phyloP scores from a whole-genome alignment of 2,113 vertebrate species.

The Sorex fumeus region DNA sequence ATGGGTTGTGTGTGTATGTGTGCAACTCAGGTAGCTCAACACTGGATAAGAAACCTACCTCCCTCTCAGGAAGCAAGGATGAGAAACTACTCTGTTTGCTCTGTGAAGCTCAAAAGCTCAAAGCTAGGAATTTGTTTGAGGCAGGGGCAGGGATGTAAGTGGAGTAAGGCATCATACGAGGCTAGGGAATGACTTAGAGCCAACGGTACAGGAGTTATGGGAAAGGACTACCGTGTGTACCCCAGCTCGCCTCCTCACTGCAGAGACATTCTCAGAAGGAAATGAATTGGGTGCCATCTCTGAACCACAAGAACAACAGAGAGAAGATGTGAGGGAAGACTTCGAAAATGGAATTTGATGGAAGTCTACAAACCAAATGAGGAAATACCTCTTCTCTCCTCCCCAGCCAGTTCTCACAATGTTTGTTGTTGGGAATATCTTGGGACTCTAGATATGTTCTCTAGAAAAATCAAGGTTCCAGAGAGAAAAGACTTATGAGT shows the following conservation, averaged over 20 bases:
- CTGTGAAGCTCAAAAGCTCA: constrained; percentile 9
- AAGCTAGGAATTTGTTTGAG: no score
- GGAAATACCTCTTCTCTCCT: not conserved
- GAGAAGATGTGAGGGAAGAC: not conserved
- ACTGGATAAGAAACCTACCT: not conserved
- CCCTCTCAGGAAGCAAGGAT: not conserved
- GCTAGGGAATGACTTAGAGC: not conserved
- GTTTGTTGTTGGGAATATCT: not conserved
- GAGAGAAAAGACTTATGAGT: not conserved
- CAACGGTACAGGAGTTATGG: not conserved
- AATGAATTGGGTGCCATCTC: not conserved
- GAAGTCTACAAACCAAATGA: not conserved
- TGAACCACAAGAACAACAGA: not conserved
- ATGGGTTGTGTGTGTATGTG: no score
- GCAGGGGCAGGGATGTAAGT: not conserved
- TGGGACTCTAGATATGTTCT: not conserved
- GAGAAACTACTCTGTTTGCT: not conserved
- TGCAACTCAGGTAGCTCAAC: not conserved
- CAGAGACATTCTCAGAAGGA: not conserved
- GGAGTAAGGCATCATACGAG: not conserved
- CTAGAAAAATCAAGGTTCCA: constrained; percentile 14
- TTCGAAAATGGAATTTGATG: not conserved
- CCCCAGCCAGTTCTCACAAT: not conserved
- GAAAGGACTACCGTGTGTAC: not conserved
- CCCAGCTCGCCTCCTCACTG: not conserved